Percentiles rank a stretch among this genome's conserved stretches.
These are phyloP conservation scores for Caradrina clavipalpis DNA, from an alignment of 2,888 invertebrate genomes.

Conservation along the genomic window DNA sequence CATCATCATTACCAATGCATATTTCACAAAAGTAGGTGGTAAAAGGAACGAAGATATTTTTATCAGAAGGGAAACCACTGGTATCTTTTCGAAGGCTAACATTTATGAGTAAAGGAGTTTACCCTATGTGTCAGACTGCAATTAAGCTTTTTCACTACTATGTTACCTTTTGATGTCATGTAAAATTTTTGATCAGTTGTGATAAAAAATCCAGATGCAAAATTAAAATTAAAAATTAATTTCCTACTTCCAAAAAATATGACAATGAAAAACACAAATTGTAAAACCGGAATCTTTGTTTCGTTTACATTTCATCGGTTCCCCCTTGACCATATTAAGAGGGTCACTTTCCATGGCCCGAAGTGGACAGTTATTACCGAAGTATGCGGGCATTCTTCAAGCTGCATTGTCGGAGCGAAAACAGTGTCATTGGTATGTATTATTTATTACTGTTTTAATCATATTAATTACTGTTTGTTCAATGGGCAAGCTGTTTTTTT, in stretches of 20 bases:
- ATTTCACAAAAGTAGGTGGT: not conserved
- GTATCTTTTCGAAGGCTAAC: not conserved
- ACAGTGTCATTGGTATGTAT: conserved; percentile 34
- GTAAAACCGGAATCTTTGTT: conserved; percentile 29
- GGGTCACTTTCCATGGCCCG: conserved; percentile 50
- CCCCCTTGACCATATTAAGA: conserved; percentile 31
- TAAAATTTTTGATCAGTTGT: not conserved
- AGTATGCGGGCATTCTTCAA: conserved; percentile 48
- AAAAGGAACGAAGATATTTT: not conserved
- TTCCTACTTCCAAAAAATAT: conserved; percentile 13
- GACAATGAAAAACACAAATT: conserved; percentile 2
- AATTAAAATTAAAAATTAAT: conserved; percentile 23
- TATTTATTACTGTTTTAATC: conserved; percentile 46
- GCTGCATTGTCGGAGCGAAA: conserved; percentile 44
- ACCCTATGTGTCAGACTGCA: too few relatives aligned
- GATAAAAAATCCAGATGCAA: not conserved
- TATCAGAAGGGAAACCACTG: not conserved
- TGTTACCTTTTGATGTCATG: not conserved
- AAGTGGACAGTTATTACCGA: conserved; percentile 33
- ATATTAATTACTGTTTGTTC: conserved; percentile 44
- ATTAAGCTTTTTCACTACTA: too few relatives aligned
- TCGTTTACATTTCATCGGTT: conserved; percentile 24
- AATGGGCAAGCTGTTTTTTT: conserved; percentile 8
- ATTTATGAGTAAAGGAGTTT: not conserved
- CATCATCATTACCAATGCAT: not conserved